Evolutionary conservation across 92 coral and sea anemone species (phyloP), one percentile per base, ranked within the genome.

Genomic region (Actinostola sp.): DNA sequence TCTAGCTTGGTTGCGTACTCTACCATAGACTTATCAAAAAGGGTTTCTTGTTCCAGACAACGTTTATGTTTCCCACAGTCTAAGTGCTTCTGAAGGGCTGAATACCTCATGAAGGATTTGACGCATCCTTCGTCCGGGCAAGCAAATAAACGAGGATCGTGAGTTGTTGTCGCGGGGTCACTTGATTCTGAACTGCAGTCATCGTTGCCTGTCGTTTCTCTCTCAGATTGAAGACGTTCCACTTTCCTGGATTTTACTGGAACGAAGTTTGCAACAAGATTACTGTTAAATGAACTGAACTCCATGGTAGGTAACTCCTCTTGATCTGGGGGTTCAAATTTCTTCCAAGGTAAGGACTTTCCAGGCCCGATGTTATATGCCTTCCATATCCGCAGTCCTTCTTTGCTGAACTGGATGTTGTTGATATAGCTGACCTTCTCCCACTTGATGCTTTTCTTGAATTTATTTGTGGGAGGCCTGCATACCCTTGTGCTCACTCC

Each of bases 61-160:
- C 35, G 32, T 39, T 72, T 58, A 71, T 80, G 73, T 34, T 72
- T 52, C n/a, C 85, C 80, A 50, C 28, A 32, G 54, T 79, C 85
- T 24, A 79, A 55, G 32, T 79, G 85, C 28, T 45, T 38, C 61
- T 71, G 79, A 30, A 71, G 59, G 27, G 85, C 71, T 28, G 85
- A 79, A 63, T 58, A 79, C 45, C 79, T 79, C 51, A 57, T 70
- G 61, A 35, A 73, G 41, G 74, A 20, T 67, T 82, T 68, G 24
- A 66, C 60, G 19, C 82, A 82, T 41, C 82, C 72, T 12, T 82
- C 82, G 21, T 75, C 76, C 23, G 86, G 60, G 66, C 86, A 81
- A 75, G 60, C 35, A 24, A 60, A 75, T 25, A 75, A 24, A n/a
- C 33, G 48, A n/a, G n/a, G n/a, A n/a, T n/a, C n/a, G n/a, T n/a